These are phyloP conservation scores for Gymnothorax reevesii DNA, from an alignment of 2,797 vertebrate genomes.

Conservation along the genomic window DNA sequence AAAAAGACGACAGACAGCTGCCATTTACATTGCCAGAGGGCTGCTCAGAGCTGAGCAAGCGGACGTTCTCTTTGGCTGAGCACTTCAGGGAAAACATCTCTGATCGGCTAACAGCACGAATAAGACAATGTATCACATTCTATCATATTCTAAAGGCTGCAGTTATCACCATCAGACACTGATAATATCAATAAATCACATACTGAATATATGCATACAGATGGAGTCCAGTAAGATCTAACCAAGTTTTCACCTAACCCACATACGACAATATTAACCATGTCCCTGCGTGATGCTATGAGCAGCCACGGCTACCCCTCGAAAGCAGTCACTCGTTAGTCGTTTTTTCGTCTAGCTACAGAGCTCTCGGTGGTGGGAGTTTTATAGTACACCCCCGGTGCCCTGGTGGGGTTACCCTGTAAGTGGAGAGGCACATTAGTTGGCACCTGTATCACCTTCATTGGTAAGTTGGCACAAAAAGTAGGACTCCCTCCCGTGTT, in stretches of 20 bases:
- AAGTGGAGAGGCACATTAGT: background rate
- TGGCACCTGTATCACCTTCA: constrained; percentile 21
- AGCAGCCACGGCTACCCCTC: background rate
- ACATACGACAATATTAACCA: background rate
- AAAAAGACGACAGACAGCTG: background rate
- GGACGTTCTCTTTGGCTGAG: background rate
- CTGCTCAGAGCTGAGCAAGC: background rate
- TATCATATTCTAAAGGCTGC: constrained; percentile 17
- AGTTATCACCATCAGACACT: background rate
- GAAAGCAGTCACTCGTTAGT: constrained; percentile 16
- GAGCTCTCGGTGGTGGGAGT: background rate
- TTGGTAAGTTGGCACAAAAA: constrained; percentile 16
- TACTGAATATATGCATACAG: background rate
- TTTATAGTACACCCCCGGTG: background rate
- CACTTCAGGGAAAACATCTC: background rate
- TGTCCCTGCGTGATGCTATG: background rate
- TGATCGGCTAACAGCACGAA: background rate
- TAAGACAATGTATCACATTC: background rate
- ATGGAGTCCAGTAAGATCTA: background rate
- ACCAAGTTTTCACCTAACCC: background rate
- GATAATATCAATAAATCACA: background rate
- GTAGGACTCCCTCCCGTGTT: background rate
- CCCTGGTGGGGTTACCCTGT: background rate
- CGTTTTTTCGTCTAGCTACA: background rate
- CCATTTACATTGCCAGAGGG: constrained; percentile 2